phyloP scores from a whole-genome alignment of 2,797 vertebrate species.

The Argya squamiceps region DNA sequence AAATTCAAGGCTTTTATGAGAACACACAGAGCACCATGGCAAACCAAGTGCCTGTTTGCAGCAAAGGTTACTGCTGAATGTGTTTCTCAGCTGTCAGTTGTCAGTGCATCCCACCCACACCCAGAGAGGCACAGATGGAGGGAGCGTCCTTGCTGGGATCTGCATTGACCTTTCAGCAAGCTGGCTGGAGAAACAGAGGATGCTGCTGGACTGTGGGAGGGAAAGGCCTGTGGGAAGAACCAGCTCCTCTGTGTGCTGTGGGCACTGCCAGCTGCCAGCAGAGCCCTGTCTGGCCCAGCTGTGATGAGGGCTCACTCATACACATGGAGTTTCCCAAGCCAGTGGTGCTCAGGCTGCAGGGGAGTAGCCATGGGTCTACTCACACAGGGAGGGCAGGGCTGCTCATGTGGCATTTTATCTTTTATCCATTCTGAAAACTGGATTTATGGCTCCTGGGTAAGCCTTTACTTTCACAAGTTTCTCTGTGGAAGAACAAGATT shows the following conservation, averaged over 20 bases:
- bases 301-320: fast-evolving
- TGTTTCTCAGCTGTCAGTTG: background rate
- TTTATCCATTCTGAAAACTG: background rate
- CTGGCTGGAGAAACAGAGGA: background rate
- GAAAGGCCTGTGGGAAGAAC: background rate
- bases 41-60: background rate
- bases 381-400: background rate
- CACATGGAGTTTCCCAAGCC: background rate
- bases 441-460: background rate
- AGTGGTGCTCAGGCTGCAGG: fast-evolving
- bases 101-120: background rate
- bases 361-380: background rate
- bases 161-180: background rate
- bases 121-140: background rate
- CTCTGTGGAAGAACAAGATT: background rate
- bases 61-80: background rate
- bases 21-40: background rate
- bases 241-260: background rate
- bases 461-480: background rate
- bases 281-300: fast-evolving
- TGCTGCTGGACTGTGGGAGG: fast-evolving
- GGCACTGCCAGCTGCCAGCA: background rate
- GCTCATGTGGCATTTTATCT: background rate
- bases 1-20: background rate
- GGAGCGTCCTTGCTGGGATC: background rate